These are phyloP conservation scores for Cyanistes caeruleus DNA, from an alignment of 2,113 vertebrate genomes.

Conservation along the genomic window DNA sequence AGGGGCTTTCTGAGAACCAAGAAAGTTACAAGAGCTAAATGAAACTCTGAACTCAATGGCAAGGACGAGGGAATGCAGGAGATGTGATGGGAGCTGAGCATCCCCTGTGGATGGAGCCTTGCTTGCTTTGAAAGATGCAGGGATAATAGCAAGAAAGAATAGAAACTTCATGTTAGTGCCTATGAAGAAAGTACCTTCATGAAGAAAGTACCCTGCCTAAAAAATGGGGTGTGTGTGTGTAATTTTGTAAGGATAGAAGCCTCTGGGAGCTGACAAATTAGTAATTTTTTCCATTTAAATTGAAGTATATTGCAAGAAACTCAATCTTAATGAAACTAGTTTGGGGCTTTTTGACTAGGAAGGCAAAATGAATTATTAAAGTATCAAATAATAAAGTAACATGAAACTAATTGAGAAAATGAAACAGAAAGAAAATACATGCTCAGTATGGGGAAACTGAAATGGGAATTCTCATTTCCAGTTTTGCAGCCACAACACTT, in stretches of 20 bases:
- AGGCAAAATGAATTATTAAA: background rate
- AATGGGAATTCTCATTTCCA: background rate
- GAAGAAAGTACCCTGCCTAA: background rate
- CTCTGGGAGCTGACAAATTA: background rate
- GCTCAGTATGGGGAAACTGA: background rate
- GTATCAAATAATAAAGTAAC: background rate
- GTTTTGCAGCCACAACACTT: background rate
- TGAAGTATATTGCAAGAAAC: background rate
- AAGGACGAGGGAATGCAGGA: background rate
- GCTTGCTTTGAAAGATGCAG: background rate
- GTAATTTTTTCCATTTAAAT: background rate
- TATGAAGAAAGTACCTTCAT: background rate
- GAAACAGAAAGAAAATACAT: background rate
- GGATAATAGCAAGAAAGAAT: background rate
- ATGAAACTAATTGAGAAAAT: background rate
- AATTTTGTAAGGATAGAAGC: background rate
- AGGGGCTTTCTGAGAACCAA: background rate
- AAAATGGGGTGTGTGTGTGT: accelerated
- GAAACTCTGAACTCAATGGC: background rate
- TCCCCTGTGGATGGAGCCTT: accelerated
- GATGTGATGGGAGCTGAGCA: background rate
- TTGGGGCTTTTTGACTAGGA: background rate
- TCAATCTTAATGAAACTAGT: background rate
- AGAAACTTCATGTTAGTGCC: background rate
- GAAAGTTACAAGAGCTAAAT: background rate